These are phyloP conservation scores for Elysia crispata DNA, from an alignment of 2,888 invertebrate genomes.

Conservation along the genomic window DNA sequence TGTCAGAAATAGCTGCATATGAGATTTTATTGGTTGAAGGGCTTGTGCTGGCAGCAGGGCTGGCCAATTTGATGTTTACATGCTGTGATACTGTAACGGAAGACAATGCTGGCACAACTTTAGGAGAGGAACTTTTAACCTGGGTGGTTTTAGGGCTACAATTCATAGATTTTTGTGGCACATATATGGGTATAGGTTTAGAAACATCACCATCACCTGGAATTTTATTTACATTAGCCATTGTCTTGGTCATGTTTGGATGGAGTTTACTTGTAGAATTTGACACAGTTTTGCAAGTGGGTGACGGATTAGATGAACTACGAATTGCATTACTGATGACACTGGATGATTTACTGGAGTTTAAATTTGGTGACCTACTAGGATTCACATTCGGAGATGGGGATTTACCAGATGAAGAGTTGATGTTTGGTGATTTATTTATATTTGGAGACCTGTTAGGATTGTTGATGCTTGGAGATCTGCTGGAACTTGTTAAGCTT, in stretches of 20 bases:
- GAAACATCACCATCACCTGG: neutral
- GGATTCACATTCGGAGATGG: neutral
- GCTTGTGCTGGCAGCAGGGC: neutral
- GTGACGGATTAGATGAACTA: slow-evolving; percentile 16
- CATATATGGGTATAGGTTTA: no score
- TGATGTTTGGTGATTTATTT: slow-evolving; percentile 31
- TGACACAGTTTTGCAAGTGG: neutral
- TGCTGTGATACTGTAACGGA: neutral
- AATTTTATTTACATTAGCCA: neutral
- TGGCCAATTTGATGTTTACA: neutral
- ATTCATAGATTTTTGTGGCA: no score
- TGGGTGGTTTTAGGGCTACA: no score
- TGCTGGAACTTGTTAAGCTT: slow-evolving; percentile 34
- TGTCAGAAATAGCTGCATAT: no score
- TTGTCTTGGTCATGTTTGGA: no score
- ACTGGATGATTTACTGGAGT: slow-evolving; percentile 18
- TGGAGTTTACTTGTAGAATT: slow-evolving; percentile 21
- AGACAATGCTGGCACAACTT: neutral
- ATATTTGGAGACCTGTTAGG: slow-evolving; percentile 25
- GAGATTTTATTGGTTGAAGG: no score
- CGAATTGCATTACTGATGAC: neutral
- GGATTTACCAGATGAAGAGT: neutral
- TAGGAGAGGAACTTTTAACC: neutral
- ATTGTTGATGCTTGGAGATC: slow-evolving; percentile 27
- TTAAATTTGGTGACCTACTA: slow-evolving; percentile 32